Evolutionary conservation across 2,888 invertebrate genomes (phyloP).

Genomic region (Drosophila cognata): DNA sequence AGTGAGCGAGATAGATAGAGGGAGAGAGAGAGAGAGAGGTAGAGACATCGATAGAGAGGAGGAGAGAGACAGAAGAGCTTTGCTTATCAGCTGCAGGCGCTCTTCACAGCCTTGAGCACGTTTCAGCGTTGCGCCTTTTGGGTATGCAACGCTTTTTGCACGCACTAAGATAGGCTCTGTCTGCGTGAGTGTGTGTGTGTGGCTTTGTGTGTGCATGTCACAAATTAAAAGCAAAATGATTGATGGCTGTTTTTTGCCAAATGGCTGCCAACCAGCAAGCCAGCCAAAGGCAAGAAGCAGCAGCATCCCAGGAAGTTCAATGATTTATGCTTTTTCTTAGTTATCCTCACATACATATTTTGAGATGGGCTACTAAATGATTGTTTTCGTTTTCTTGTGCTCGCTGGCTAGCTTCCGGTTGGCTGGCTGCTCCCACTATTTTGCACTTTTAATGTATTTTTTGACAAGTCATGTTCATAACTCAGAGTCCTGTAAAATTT

Average conservation of each 20-base stretch:
- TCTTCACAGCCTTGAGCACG: conserved; percentile 63
- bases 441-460: conserved; percentile 76
- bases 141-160: conserved; percentile 57
- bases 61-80: conserved; percentile 5
- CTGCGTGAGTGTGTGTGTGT: conserved; percentile 10
- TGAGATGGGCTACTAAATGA: conserved; percentile 66
- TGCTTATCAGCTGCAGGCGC: conserved; percentile 61
- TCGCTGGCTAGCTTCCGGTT: conserved; percentile 6
- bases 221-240: conserved; percentile 79
- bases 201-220: conserved; percentile 48
- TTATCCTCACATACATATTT: conserved; percentile 40
- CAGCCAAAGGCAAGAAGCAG: not conserved
- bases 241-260: conserved; percentile 64
- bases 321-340: conserved; percentile 72
- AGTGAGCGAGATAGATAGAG: not conserved
- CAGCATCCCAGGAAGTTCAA: conserved; percentile 58
- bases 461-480: conserved; percentile 81
- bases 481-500: conserved; percentile 77
- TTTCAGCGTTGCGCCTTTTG: conserved; percentile 36
- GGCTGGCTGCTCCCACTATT: conserved; percentile 50
- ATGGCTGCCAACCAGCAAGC: conserved; percentile 22
- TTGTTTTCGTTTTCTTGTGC: conserved; percentile 60
- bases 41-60: not conserved
- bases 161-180: conserved; percentile 23
- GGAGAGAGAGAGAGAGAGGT: not conserved